Percentiles rank a stretch among this genome's conserved stretches.
phyloP scores from a whole-genome alignment of 2,113 vertebrate species.

The Atractosteus spatula region DNA sequence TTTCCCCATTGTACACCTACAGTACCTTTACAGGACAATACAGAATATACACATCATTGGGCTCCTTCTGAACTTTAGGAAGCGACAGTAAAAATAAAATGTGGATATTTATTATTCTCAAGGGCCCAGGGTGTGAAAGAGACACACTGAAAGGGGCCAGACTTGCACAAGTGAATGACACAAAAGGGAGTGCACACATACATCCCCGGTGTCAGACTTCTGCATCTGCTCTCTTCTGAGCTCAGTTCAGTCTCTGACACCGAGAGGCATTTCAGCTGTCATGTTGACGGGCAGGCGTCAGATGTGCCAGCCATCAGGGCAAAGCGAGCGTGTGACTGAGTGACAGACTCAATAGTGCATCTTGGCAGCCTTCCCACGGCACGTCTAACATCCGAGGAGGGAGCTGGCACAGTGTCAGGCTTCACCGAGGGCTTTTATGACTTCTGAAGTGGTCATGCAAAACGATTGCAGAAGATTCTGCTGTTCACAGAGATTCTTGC shows the following conservation, averaged over 20 bases:
- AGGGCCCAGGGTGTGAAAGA: too few relatives aligned
- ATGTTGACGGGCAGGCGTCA: constrained; percentile 21
- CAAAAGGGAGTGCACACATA: neutral
- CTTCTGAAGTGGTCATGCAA: neutral
- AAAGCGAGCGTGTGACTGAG: neutral
- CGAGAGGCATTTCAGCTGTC: neutral
- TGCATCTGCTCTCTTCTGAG: neutral
- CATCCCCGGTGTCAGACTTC: neutral
- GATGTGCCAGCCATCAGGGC: constrained; percentile 10
- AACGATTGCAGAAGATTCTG: neutral
- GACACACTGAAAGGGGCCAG: neutral
- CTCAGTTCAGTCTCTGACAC: neutral
- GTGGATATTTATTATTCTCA: too few relatives aligned
- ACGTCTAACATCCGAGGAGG: neutral
- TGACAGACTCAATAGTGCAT: neutral
- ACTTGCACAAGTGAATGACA: neutral
- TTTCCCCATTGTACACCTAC: too few relatives aligned
- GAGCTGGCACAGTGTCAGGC: neutral
- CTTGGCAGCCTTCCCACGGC: neutral
- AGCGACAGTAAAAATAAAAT: too few relatives aligned
- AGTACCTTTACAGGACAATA: too few relatives aligned
- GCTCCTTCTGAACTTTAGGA: too few relatives aligned
- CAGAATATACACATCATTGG: too few relatives aligned
- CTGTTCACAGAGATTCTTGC: too few relatives aligned
- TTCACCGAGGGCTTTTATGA: neutral